A percentile compares a stretch with the other conserved stretches of the same genome.
These are phyloP conservation scores for Gallirallus australis DNA, from an alignment of 2,797 vertebrate species.

Conservation along the genomic window DNA sequence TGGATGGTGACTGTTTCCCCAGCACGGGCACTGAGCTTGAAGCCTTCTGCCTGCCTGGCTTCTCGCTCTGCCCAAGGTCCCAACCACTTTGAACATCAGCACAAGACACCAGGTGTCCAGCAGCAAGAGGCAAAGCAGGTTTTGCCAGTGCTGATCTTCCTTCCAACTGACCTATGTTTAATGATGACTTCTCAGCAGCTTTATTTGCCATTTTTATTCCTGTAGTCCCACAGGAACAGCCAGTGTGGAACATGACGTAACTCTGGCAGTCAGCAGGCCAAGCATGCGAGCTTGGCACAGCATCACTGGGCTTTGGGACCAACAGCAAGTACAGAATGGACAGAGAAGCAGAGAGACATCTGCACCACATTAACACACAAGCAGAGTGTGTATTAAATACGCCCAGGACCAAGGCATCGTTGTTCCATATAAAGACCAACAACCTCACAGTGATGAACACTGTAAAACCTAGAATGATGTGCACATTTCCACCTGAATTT, in stretches of 20 bases:
- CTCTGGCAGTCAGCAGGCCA: neutral
- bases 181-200: neutral
- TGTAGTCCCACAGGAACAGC: neutral
- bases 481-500: neutral
- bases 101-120: neutral
- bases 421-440: neutral
- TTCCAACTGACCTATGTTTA: neutral
- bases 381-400: neutral
- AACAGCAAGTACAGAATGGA: neutral
- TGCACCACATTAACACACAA: neutral
- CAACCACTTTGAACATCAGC: conserved; percentile 41
- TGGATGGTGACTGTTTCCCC: neutral
- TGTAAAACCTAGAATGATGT: neutral
- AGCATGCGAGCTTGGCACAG: neutral
- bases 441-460: neutral
- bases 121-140: neutral
- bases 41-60: neutral
- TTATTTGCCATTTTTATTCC: neutral
- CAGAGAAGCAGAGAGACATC: neutral
- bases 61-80: neutral
- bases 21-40: neutral
- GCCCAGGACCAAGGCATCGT: neutral
- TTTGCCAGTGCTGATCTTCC: neutral
- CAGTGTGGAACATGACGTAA: neutral
- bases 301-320: conserved; percentile 16